A percentile compares a stretch with the other conserved stretches of the same genome.
Evolutionary conservation across 2,797 vertebrate species (phyloP).

Genomic region (Pseudochromis fuscus): DNA sequence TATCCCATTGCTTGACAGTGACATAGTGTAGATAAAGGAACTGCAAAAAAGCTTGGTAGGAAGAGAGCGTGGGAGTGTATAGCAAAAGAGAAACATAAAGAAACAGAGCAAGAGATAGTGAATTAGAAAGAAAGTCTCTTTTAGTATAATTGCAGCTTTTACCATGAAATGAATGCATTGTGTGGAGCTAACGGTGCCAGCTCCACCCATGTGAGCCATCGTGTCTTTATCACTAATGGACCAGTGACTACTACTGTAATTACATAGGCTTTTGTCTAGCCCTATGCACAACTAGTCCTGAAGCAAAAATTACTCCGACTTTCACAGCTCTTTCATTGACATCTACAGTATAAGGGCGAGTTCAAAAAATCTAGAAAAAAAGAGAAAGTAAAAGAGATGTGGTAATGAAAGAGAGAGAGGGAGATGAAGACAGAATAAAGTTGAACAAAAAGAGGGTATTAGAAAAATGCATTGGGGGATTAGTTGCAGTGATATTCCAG

Average conservation of each 20-base stretch:
- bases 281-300: slow-evolving; percentile 63
- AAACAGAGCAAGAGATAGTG: slow-evolving; percentile 45
- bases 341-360: slow-evolving; percentile 37
- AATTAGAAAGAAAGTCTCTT: slow-evolving; percentile 81
- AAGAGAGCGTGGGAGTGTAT: slow-evolving; percentile 18
- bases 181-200: slow-evolving; percentile 73
- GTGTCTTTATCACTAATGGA: slow-evolving; percentile 82
- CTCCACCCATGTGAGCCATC: slow-evolving; percentile 77
- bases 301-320: slow-evolving; percentile 75
- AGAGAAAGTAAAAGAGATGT: neutral
- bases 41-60: slow-evolving; percentile 32
- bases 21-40: slow-evolving; percentile 83
- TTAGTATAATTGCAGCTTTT: slow-evolving; percentile 94
- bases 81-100: slow-evolving; percentile 50
- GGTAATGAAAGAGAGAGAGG: slow-evolving; percentile 2
- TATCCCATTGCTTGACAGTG: slow-evolving; percentile 91
- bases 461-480: neutral
- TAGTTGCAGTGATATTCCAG: neutral
- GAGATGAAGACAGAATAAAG: neutral
- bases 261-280: slow-evolving; percentile 79
- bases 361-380: slow-evolving; percentile 36
- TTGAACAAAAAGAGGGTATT: slow-evolving; percentile 13
- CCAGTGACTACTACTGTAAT: slow-evolving; percentile 77
- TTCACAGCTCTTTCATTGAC: slow-evolving; percentile 61
- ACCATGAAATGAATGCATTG: slow-evolving; percentile 93